Evolutionary conservation across 2,113 vertebrate genomes (phyloP).

Genomic region (Trogon surrucura): DNA sequence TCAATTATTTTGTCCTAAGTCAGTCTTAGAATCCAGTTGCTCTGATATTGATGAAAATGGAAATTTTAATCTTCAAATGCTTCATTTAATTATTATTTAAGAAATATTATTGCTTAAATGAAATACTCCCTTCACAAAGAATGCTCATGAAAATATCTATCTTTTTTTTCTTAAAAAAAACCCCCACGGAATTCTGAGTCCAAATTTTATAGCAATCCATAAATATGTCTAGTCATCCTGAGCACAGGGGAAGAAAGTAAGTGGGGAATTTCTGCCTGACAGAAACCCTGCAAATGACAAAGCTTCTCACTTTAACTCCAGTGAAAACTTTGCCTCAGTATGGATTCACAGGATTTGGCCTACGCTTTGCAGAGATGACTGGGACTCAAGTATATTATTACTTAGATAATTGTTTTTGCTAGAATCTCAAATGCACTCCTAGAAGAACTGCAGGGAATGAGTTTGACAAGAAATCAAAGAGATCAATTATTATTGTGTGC

Average conservation of each 20-base stretch:
- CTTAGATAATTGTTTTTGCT: background rate
- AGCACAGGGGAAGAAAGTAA: background rate
- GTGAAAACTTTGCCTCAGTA: background rate
- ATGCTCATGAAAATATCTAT: background rate
- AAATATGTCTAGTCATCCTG: background rate
- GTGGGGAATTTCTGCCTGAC: background rate
- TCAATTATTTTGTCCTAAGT: background rate
- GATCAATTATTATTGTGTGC: background rate
- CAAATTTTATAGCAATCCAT: background rate
- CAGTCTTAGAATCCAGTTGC: background rate
- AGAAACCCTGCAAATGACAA: conserved; percentile 8
- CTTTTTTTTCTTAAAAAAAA: background rate
- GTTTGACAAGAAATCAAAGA: background rate
- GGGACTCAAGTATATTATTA: background rate
- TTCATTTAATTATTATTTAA: background rate
- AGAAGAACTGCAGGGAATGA: background rate
- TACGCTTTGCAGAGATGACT: background rate
- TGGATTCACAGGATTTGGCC: background rate
- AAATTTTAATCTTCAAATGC: background rate
- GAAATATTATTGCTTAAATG: background rate
- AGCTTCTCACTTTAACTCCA: conserved; percentile 1
- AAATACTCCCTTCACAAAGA: background rate
- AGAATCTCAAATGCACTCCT: background rate
- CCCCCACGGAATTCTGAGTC: background rate
- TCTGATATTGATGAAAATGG: conserved; percentile 1